Evolutionary conservation across 2,113 vertebrate genomes (phyloP).

Genomic region (Phalacrocorax aristotelis): DNA sequence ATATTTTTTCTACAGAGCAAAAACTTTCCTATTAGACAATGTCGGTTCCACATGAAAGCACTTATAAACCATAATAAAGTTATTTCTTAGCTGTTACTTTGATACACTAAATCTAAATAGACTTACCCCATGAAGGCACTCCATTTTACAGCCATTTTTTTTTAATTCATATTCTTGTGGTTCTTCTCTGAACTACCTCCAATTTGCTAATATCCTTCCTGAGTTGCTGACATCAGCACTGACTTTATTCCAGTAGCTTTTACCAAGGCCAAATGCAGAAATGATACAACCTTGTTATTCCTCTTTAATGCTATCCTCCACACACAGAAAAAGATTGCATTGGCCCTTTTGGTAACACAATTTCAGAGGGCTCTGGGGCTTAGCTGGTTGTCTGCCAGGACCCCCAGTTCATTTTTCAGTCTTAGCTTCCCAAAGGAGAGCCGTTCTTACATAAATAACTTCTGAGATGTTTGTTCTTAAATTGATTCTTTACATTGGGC

Average conservation of each 20-base stretch:
- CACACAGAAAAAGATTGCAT: not conserved
- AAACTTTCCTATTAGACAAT: not conserved
- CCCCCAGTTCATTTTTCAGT: not conserved
- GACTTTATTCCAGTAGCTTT: not conserved
- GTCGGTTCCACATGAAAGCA: not conserved
- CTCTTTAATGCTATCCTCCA: not conserved
- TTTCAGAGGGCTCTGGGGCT: not conserved
- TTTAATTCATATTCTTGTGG: not conserved
- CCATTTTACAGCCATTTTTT: not conserved
- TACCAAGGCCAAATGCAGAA: not conserved
- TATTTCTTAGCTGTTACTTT: slow-evolving; percentile 18
- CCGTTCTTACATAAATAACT: not conserved
- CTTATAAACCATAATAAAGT: slow-evolving; percentile 38
- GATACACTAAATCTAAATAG: slow-evolving; percentile 2
- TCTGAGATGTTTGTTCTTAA: not conserved
- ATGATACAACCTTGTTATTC: not conserved
- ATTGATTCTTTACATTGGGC: not conserved
- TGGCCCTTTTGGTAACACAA: fast-evolving
- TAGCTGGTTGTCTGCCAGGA: not conserved
- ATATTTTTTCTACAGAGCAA: not conserved
- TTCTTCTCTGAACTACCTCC: not conserved
- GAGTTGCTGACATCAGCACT: not conserved
- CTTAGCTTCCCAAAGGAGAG: not conserved
- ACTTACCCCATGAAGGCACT: not conserved
- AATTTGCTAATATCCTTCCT: not conserved